Base-by-base conservation (phyloP, 2,797 vertebrate genomes). In the Myotis findleyi region DNA sequence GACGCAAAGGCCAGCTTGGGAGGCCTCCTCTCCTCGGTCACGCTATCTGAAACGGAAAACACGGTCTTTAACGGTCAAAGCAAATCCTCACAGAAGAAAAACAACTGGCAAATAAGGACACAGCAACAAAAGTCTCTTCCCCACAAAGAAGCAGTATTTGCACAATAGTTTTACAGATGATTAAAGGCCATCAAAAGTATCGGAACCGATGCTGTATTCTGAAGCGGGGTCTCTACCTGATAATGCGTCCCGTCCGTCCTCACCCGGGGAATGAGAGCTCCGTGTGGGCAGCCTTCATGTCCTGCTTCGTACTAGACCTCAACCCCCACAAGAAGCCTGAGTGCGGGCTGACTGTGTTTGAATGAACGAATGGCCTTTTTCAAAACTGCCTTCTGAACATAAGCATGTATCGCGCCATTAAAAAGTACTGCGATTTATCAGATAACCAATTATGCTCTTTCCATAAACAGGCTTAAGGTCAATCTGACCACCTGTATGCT, bases 1-100 rank as follows among this genome's bases (percentile, higher is more conserved):
- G 99, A 98, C 96, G 98, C 98, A 99, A 99, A 99, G 97, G 99
- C 99, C 98, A 99, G 99, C 98, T 99, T 99, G 97, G 98, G 98
- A 98, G 99, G 99, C 97, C 99, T 99, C 98, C 98, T 98, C 94
- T 99, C 98, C 95, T 98, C 98, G 81, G 98, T 97, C 92, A 98
- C 93, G 14, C 97, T 97, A 86, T 99, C 98, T 99, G 95, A 95
- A 97, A 97, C 23, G 87, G 41, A 97, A 97, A 96, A 95, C 25
- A 62, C 25, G 13, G 3, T 81, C 89, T 95, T 95, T 91, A 80
- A 59, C 80, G 30, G 90, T 53, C 75, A 83, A 88, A 59, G 66
- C 66, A 87, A 91, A 92, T 85, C 92, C 44, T 89, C 90, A 12
- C 12, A 41, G 47, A 72, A 75, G 53, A 82, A n/a, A 86, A 89